Conservation (phyloP, 2,888 invertebrate genomes). For the Hyposoter dolosus region DNA sequence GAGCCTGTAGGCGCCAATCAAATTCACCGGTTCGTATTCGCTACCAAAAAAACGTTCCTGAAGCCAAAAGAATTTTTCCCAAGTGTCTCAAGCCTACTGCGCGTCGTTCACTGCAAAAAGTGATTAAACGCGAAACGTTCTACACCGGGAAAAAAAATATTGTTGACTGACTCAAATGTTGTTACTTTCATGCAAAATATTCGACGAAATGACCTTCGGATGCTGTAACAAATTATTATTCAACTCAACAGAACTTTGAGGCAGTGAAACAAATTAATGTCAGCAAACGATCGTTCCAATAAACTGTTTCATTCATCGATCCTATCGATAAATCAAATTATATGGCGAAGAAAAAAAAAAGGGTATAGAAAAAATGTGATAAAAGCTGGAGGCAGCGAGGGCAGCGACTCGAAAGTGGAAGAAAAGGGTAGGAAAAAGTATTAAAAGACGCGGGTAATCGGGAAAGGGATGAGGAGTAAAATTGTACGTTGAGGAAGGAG, state of each 20-base stretch:
- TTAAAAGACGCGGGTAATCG: slow-evolving; percentile 48
- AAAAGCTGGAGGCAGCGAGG: slow-evolving; percentile 5
- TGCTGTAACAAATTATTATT: not conserved
- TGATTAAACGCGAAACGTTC: too few species aligned
- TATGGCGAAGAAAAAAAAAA: slow-evolving; percentile 17
- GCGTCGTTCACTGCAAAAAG: too few species aligned
- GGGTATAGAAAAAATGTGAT: slow-evolving; percentile 22
- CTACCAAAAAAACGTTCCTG: slow-evolving; percentile 33
- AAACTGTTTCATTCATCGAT: too few species aligned
- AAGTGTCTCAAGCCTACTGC: too few species aligned
- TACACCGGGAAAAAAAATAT: too few species aligned
- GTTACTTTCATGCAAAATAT: too few species aligned
- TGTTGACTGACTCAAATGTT: too few species aligned
- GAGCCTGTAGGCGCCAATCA: slow-evolving; percentile 44
- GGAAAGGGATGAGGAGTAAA: slow-evolving; percentile 31
- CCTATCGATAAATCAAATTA: slow-evolving; percentile 13
- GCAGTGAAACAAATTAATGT: too few species aligned
- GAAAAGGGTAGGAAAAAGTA: slow-evolving; percentile 47
- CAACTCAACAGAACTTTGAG: too few species aligned
- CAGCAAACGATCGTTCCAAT: not conserved
- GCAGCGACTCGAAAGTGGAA: slow-evolving; percentile 30
- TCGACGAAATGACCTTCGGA: too few species aligned
- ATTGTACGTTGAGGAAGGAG: slow-evolving; percentile 67
- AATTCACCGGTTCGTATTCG: slow-evolving; percentile 58
- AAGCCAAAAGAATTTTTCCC: too few species aligned